Evolutionary conservation across 2,797 vertebrate genomes (phyloP).

Genomic region (Melanotaenia pygmaea): DNA sequence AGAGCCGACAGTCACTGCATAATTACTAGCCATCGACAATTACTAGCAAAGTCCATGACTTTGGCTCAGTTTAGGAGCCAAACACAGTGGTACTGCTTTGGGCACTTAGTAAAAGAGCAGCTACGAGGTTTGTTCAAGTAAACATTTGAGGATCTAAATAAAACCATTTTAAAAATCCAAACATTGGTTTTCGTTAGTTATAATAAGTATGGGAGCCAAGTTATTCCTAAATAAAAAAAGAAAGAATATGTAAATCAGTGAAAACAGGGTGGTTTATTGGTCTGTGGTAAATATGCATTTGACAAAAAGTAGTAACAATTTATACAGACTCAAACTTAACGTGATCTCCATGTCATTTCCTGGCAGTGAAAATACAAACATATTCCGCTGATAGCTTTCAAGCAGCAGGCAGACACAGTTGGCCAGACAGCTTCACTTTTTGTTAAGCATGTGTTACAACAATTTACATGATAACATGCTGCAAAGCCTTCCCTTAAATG

Average conservation of each 20-base stretch:
- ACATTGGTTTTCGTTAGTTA: not conserved
- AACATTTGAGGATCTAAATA: not conserved
- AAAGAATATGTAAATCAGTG: not conserved
- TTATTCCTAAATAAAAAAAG: not conserved
- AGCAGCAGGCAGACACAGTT: constrained; percentile 19
- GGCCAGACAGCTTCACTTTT: not conserved
- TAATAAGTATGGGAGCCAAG: not conserved
- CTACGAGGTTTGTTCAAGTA: not conserved
- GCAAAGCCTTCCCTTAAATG: constrained; percentile 1
- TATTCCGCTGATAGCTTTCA: constrained; percentile 8
- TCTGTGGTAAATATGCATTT: not conserved
- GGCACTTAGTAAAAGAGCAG: not conserved
- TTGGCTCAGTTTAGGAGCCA: constrained; percentile 16
- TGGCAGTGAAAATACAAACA: constrained; percentile 36
- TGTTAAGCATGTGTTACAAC: constrained; percentile 11
- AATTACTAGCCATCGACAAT: constrained; percentile 3
- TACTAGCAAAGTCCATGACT: constrained; percentile 13
- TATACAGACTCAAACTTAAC: constrained; percentile 5
- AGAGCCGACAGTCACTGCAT: constrained; percentile 31
- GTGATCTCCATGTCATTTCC: constrained; percentile 16
- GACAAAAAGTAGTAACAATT: constrained; percentile 5
- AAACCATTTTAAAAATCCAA: not conserved
- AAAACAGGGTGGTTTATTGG: constrained; percentile 11
- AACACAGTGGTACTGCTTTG: not conserved
- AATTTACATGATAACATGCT: not conserved